Evolutionary conservation across 2,797 vertebrate genomes (phyloP), one percentile per base, ranked within the genome.

Genomic region (Rhinophrynus dorsalis): DNA sequence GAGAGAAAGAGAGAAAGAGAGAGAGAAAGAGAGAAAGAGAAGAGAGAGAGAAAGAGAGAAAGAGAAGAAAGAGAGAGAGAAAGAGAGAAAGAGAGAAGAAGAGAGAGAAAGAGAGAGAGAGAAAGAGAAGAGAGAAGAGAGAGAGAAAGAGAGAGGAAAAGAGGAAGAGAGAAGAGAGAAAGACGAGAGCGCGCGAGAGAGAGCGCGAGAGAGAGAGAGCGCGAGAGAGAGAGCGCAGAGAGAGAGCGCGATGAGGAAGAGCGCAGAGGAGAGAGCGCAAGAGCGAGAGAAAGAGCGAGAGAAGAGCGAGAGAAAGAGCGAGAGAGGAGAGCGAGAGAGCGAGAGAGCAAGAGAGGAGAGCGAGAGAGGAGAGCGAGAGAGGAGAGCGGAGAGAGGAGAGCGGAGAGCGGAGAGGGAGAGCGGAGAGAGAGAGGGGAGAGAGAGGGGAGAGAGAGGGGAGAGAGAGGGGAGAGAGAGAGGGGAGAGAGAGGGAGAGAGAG

Each of bases 71-170:
- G 18, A 5, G n/a, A 6, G 18, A 12, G 18, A 12, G 2, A 47
- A 6, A 6, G n/a, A n/a, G 12, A 12, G 18, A n/a, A 47, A 12
- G 5, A 12, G 18, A 12, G 44, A n/a, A 12, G 18, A 5, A n/a
- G 18, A 12, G 18, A 6, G 5, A n/a, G 18, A 3, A 21, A 6
- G 7, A 12, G 12, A 21, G 18, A 12, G 18, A 12, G 12, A 12
- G 18, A n/a, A 21, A 47, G 18, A 21, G n/a, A 5, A 6, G 18
- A 5, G 12, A 12, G 12, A 12, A n/a, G 18, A 21, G 44, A 47
- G 7, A 47, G 18, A 21, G 44, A n/a, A 47, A 6, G 12, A 12
- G 18, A 21, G 18, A 21, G 18, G 29, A 10, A 75, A 29, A 80
- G 18, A 3, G 23, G 2, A 11, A 23, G 1, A n/a, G 40, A 27